Evolutionary conservation across 2,888 invertebrate species (phyloP), one percentile per base, ranked within the genome.

Genomic region (Ennomos quercinarius): DNA sequence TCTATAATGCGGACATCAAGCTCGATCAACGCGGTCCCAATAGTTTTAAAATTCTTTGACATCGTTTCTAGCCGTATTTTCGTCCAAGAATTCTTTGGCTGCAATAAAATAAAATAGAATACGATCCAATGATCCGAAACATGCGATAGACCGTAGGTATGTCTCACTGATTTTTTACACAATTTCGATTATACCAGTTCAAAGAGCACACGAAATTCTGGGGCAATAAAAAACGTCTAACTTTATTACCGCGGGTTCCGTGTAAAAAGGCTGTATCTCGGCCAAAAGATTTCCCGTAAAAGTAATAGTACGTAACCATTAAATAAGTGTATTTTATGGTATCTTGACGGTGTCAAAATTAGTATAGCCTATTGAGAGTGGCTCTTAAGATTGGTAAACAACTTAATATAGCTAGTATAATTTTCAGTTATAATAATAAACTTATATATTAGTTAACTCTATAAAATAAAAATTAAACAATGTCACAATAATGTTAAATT

Each of bases 191-290:
- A 81, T 86, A 86, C 83, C 84, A 87, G 87, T 89, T 89, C 87
- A 89, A 87, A 88, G 88, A 89, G 86, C 87, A 86, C 78, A 81
- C 82, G 82, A 83, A 83, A 85, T 81, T 80, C 74, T 77, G 81
- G 75, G 78, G 68, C 64, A 63, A 74, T 75, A 80, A 81, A 85
- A 84, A 80, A 75, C 72, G 57, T 66, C 61, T 64, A 63, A 64
- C 64, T 67, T 67, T 64, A 71, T 64, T 62, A 44, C 62, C 56
- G 55, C 57, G 66, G 76, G 77, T 75, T 73, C 74, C 64, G 68
- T 68, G 72, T 63, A 66, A 70, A 64, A 65, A 66, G 40, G 34
- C 52, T 37, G 59, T 57, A 55, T 63, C 52, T 56, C 45, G 50
- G 52, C 64, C 56, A 55, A 52, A 68, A 66, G 60, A 56, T 69